These are phyloP conservation scores for Eurois occulta DNA, from an alignment of 2,888 invertebrate genomes.

Conservation along the genomic window DNA sequence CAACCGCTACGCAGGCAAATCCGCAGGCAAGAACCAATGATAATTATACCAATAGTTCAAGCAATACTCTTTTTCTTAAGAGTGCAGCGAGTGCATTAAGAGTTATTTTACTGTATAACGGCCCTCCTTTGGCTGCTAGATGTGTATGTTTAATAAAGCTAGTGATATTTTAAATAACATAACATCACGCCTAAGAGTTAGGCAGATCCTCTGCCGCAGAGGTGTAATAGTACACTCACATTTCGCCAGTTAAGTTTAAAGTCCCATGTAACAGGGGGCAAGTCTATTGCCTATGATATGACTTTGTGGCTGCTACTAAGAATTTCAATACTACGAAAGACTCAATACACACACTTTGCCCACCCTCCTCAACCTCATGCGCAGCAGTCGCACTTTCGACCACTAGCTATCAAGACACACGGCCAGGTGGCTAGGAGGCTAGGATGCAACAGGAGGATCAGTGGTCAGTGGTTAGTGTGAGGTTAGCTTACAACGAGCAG, in stretches of 20 bases:
- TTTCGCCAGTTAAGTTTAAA: background rate
- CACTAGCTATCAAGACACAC: no score
- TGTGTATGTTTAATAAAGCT: background rate
- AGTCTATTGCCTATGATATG: background rate
- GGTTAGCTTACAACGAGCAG: slow-evolving; percentile 68
- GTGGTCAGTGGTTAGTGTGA: background rate
- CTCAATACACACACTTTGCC: background rate
- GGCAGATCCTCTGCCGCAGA: background rate
- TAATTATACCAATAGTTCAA: background rate
- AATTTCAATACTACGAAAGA: no score
- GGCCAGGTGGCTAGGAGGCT: no score
- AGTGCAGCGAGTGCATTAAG: background rate
- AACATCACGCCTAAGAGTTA: background rate
- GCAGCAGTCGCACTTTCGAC: background rate
- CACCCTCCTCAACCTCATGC: background rate
- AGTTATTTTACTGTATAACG: no score
- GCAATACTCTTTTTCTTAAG: background rate
- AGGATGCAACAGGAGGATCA: no score
- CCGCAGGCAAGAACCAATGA: background rate
- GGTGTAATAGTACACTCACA: background rate
- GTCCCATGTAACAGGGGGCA: background rate
- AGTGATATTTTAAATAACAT: background rate
- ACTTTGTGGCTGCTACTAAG: background rate
- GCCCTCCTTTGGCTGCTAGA: no score
- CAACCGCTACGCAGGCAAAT: background rate